These are phyloP conservation scores for Phlogophora meticulosa DNA, from an alignment of 2,888 invertebrate species.

Conservation along the genomic window DNA sequence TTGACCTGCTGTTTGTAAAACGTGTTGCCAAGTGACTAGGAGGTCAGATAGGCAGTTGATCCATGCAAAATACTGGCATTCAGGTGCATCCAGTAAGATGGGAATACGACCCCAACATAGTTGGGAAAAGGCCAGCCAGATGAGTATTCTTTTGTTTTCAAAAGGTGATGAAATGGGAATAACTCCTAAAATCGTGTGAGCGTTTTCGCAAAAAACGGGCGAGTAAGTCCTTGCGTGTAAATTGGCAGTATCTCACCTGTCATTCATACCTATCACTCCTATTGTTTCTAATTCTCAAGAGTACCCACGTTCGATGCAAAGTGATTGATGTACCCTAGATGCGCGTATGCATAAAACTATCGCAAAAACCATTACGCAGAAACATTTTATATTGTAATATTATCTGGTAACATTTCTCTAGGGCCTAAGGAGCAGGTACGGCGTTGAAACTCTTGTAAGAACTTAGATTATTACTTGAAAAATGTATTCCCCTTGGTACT, in stretches of 20 bases:
- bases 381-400: neutral
- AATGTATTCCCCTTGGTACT: neutral
- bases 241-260: neutral
- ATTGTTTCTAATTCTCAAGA: neutral
- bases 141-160: too few relatives aligned
- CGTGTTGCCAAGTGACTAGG: too few relatives aligned
- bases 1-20: too few relatives aligned
- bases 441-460: neutral
- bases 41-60: too few relatives aligned
- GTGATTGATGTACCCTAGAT: conserved; percentile 28
- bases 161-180: too few relatives aligned
- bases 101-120: too few relatives aligned
- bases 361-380: neutral
- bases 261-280: neutral
- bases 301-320: neutral
- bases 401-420: neutral
- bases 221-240: neutral
- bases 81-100: too few relatives aligned
- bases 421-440: too few relatives aligned
- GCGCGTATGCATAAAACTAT: neutral
- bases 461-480: neutral
- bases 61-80: too few relatives aligned
- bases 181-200: too few relatives aligned
- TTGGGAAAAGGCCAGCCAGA: too few relatives aligned
- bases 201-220: neutral